Conservation (phyloP, 2,888 invertebrate genomes). For the Hyppa rectilinea region DNA sequence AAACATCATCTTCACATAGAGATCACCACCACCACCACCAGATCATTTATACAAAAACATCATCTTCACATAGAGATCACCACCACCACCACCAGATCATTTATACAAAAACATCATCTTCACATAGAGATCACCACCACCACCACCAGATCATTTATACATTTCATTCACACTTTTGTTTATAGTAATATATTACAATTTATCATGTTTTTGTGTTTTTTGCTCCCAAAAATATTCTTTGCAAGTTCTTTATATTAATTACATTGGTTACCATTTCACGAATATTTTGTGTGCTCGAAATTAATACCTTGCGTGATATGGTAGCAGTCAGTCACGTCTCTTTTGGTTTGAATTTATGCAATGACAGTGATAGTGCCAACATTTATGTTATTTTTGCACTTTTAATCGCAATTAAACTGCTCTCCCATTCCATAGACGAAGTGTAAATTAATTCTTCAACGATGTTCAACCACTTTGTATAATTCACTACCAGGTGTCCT, state of each 20-base stretch:
- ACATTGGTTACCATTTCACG: neutral
- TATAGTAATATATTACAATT: too few relatives aligned
- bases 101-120: too few relatives aligned
- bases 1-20: too few relatives aligned
- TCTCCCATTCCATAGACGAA: neutral
- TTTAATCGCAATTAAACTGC: neutral
- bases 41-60: too few relatives aligned
- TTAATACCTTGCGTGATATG: neutral
- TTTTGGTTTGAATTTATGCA: neutral
- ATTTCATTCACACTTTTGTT: too few relatives aligned
- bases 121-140: too few relatives aligned
- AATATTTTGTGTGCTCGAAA: neutral
- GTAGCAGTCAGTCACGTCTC: neutral
- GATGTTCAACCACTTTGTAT: neutral
- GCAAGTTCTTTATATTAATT: neutral
- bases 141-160: too few relatives aligned
- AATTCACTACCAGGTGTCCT: slow-evolving; percentile 7
- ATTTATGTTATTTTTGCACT: neutral
- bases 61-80: too few relatives aligned
- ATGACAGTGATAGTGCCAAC: neutral
- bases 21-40: too few relatives aligned
- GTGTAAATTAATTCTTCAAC: neutral
- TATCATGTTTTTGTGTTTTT: too few relatives aligned
- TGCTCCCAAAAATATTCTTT: neutral
- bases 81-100: too few relatives aligned